Percentiles rank a stretch among this genome's conserved stretches.
Conservation (phyloP, 1,140 invertebrate species). For the Zaprionus tsacasi region DNA sequence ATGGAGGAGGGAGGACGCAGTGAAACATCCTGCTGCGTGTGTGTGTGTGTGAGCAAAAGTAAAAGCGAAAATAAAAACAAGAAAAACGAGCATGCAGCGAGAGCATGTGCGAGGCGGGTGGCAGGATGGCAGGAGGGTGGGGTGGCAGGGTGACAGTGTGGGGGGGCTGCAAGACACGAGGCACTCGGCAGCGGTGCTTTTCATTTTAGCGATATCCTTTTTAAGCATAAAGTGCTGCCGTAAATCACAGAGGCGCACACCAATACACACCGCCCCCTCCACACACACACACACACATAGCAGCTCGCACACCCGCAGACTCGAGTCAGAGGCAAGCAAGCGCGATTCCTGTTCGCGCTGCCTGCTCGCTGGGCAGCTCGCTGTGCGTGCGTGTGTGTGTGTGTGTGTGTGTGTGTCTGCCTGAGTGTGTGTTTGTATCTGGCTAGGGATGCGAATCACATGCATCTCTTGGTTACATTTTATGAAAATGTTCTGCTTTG, state of each 20-base stretch:
- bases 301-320: conserved; percentile 32
- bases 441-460: conserved; percentile 76
- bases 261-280: conserved; percentile 28
- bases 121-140: not conserved
- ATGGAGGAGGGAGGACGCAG: conserved; percentile 28
- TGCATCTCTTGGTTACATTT: conserved; percentile 82
- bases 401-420: conserved; percentile 15
- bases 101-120: not conserved
- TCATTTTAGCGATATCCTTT: conserved; percentile 83
- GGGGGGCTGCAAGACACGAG: conserved; percentile 11
- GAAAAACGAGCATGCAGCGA: conserved; percentile 28
- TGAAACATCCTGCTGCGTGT: conserved; percentile 66
- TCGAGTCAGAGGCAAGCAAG: conserved; percentile 43
- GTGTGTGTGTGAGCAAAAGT: conserved; percentile 64
- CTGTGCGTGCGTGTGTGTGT: conserved; percentile 13
- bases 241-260: conserved; percentile 75
- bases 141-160: too few species aligned
- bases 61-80: conserved; percentile 72
- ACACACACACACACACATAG: conserved; percentile 28
- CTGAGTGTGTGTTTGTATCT: conserved; percentile 33
- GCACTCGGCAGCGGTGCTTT: conserved; percentile 68
- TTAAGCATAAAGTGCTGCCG: conserved; percentile 83
- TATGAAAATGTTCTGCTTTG: conserved; percentile 65
- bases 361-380: conserved; percentile 29
- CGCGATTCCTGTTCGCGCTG: conserved; percentile 55